Evolutionary conservation across 1,140 invertebrate genomes (phyloP), one percentile per base, ranked within the genome.

Genomic region (Dendrolimus punctatus): DNA sequence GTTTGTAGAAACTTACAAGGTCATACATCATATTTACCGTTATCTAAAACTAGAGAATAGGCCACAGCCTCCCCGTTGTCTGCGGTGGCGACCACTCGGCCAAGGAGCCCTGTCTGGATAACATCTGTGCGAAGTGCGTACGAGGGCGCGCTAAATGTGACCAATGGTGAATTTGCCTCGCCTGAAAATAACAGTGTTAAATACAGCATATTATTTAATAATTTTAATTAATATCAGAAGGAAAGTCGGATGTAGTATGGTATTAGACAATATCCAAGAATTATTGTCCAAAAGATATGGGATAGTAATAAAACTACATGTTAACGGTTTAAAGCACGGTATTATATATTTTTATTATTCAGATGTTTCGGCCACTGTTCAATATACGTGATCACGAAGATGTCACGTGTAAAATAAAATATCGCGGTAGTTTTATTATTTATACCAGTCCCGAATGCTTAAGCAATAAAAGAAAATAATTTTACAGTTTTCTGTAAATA

Each of bases 61-160:
- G 39, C 39, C 23, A 85, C 43, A 0, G 52, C 6, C 49, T 83
- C 80, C 8, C 66, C 68, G 44, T 80, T 85, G 50, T 71, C 64
- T 2, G 73, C 64, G 23, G 64, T 66, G 4, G 81, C 81, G 5
- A 53, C 36, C 4, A 85, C 81, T 38, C 44, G 50, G 23, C 81
- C 80, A 5, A 83, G 45, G 4, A 65, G 40, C 4, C 80, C 81
- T 3, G 63, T 70, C 10, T 75, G 72, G 1, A 54, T 51, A 6
- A 68, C 53, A 9, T 71, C 66, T 0, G 67, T 66, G 37, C 60
- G 51, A 1, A 85, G n/a, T 9, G 62, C 66, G 49, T 83, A 85
- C 0, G 63, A 68, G 2, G 66, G 7, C 6, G 66, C 68, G 45
- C 55, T 65, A 53, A 85, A 83, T 6, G 63, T 57, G 8, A 84